A percentile compares a stretch with the other conserved stretches of the same genome.
phyloP scores from a whole-genome alignment of 2,797 vertebrate genomes.

The Microctenopoma steveboyesi region DNA sequence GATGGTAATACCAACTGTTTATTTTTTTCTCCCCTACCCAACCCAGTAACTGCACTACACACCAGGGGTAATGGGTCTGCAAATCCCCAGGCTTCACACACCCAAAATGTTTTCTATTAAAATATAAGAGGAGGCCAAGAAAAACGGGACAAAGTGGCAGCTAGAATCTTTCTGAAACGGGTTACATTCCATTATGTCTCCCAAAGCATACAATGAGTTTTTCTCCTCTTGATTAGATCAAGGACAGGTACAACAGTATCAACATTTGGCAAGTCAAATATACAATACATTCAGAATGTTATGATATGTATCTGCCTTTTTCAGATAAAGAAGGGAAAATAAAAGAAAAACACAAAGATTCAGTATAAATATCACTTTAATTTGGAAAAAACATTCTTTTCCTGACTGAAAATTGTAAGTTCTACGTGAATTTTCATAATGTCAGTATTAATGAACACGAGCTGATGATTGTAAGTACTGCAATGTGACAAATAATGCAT shows the following conservation, averaged over 20 bases:
- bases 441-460: background rate
- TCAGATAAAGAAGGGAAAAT: background rate
- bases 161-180: constrained; percentile 33
- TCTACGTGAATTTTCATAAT: background rate
- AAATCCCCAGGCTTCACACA: constrained; percentile 48
- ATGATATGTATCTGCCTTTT: background rate
- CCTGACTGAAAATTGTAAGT: background rate
- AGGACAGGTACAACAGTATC: constrained; percentile 1
- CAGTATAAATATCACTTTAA: background rate
- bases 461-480: background rate
- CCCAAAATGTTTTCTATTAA: constrained; percentile 58
- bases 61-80: constrained; percentile 16
- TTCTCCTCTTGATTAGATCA: constrained; percentile 4
- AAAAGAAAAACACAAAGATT: background rate
- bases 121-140: constrained; percentile 50
- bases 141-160: constrained; percentile 46
- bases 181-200: constrained; percentile 29
- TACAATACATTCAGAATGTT: background rate
- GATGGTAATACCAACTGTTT: constrained; percentile 43
- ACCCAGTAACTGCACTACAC: constrained; percentile 22
- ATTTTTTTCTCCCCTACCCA: constrained; percentile 44
- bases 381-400: background rate
- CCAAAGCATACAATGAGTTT: constrained; percentile 1
- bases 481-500: constrained; percentile 5
- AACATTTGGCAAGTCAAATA: constrained; percentile 12